Evolutionary conservation across 2,888 invertebrate genomes (phyloP).

Genomic region (Mantis religiosa): DNA sequence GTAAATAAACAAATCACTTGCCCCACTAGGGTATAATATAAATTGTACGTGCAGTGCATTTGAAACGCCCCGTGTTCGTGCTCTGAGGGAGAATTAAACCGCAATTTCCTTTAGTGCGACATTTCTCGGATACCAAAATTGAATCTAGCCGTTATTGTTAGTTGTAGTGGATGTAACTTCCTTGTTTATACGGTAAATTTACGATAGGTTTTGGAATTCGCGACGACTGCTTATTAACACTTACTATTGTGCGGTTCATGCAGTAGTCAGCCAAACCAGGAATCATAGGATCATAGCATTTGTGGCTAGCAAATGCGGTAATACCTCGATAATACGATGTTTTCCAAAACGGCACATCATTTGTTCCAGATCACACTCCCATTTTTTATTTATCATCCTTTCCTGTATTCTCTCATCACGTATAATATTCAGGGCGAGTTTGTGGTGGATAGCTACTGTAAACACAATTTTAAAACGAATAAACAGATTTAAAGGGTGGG

Average conservation of each 20-base stretch:
- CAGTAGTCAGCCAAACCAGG: background rate
- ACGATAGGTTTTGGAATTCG: background rate
- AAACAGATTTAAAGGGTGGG: too few relatives aligned
- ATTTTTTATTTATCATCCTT: too few relatives aligned
- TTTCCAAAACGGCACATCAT: too few relatives aligned
- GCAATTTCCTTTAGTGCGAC: background rate
- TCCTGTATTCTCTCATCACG: too few relatives aligned
- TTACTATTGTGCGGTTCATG: background rate
- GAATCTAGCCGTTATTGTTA: background rate
- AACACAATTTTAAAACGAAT: too few relatives aligned
- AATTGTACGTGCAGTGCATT: background rate
- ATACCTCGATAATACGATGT: too few relatives aligned
- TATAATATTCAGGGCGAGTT: too few relatives aligned
- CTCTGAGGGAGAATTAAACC: background rate
- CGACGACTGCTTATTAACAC: background rate
- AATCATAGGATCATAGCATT: background rate
- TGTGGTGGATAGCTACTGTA: too few relatives aligned
- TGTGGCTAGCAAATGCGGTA: background rate
- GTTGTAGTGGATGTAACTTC: background rate
- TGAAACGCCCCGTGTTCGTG: background rate
- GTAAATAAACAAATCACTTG: background rate
- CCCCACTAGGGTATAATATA: background rate
- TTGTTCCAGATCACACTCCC: too few relatives aligned
- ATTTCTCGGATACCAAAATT: background rate
- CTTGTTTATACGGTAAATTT: background rate